Base-by-base conservation (phyloP, 1,140 invertebrate genomes). In the Plodia interpunctella region DNA sequence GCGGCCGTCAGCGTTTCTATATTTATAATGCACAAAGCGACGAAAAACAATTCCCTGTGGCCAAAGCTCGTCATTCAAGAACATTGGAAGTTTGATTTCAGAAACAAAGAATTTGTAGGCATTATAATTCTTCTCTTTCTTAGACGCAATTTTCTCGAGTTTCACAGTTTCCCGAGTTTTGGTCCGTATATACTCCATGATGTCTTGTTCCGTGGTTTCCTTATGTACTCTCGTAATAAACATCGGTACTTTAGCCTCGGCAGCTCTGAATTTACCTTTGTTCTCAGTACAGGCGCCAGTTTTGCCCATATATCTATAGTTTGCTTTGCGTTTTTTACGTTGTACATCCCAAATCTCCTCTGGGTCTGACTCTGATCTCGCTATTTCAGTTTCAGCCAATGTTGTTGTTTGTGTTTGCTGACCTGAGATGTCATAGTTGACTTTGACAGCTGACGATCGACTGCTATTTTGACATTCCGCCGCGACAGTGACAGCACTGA, bases 141-240 rank as follows among this genome's bases (percentile, higher is more conserved):
- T 52, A 19, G 21, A 21, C 2, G 17, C 20, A 21, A 52, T 52
- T 21, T 52, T 52, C 13, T 52, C 17, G 1, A 52, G 19, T 0
- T 1, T 20, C 10, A 52, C 50, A 11, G 50, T 52, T 52, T 52
- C 50, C 5, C 10, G 18, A 1, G 50, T 52, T n/a, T 52, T 52
- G 1, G 0, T 19, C 1, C 8, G 19, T 2, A 52, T 52, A 21
- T 52, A 52, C 10, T n/a, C 18, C 6, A 18, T 10, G 6, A 50
- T 50, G 11, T 50, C 49, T 10, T 8, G 3, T 10, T 50, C 19
- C 1, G 6, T 4, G 6, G 50, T 52, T 21, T 21, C 13, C 18
- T 52, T n/a, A 52, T 52, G 49, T 19, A 50, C 49, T 6, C 18
- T 50, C 18, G 49, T 18, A 18, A 50, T 9, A 18, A 50, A 50